Conservation (phyloP, 1,140 invertebrate genomes). For the Drusus annulatus region DNA sequence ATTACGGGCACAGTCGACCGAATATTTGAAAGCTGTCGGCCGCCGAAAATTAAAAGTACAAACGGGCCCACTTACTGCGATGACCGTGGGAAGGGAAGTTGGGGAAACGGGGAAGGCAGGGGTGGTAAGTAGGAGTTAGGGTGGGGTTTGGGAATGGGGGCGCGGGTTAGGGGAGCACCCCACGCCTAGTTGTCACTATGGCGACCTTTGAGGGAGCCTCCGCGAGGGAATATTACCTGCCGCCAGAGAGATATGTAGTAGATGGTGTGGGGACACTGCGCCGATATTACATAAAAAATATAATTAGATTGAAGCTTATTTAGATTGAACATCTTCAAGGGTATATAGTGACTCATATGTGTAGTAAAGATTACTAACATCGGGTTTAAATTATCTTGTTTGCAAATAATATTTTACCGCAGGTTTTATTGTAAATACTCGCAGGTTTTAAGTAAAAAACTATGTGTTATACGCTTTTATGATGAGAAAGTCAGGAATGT, state of each 20-base stretch:
- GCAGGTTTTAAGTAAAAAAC: too few relatives aligned
- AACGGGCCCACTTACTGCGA: slow-evolving; percentile 51
- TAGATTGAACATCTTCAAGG: too few relatives aligned
- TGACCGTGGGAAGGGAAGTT: background rate
- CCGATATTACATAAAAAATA: background rate
- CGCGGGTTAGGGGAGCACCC: background rate
- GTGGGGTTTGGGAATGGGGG: background rate
- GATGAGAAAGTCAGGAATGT: too few relatives aligned
- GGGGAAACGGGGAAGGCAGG: background rate
- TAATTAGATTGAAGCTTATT: slow-evolving; percentile 10
- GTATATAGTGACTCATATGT: too few relatives aligned
- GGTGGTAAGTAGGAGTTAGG: too few relatives aligned
- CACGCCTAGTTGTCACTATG: slow-evolving; percentile 56
- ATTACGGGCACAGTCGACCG: slow-evolving; percentile 35
- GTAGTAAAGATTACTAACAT: too few relatives aligned
- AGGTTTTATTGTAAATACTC: too few relatives aligned
- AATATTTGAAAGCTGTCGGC: slow-evolving; percentile 31
- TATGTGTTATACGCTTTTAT: too few relatives aligned
- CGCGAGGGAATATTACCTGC: slow-evolving; percentile 55
- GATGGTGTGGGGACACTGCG: slow-evolving; percentile 18
- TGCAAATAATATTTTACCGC: too few relatives aligned
- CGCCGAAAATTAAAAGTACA: slow-evolving; percentile 57
- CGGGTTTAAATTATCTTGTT: too few relatives aligned
- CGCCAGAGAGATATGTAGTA: slow-evolving; percentile 28
- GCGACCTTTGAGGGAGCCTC: slow-evolving; percentile 57